Evolutionary conservation across 2,797 vertebrate genomes (phyloP).

Genomic region (Sebastolobus alascanus): DNA sequence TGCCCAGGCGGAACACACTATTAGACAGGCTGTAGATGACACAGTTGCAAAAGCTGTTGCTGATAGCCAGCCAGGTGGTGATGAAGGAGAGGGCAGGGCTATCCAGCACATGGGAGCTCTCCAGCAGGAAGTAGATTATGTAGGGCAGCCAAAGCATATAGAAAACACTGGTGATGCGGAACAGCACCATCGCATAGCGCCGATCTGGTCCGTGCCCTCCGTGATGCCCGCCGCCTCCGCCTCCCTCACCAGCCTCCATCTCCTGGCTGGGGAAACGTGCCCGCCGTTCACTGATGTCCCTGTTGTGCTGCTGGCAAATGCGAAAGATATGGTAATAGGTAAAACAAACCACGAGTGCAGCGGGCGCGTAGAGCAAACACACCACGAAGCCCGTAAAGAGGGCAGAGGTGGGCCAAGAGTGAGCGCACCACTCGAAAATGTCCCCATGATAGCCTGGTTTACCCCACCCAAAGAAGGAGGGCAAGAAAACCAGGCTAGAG

Average conservation of each 20-base stretch:
- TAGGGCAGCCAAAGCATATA: conserved; percentile 99
- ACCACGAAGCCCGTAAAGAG: conserved; percentile 98
- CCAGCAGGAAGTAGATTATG: conserved; percentile 97
- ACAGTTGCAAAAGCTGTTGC: conserved; percentile 99
- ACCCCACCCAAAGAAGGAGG: conserved; percentile 98
- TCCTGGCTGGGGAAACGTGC: conserved; percentile 97
- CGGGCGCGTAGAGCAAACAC: conserved; percentile 96
- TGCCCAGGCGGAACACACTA: conserved; percentile 97
- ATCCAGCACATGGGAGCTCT: conserved; percentile 95
- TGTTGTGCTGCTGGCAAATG: conserved; percentile 99
- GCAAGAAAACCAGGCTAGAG: conserved; percentile 95
- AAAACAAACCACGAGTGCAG: conserved; percentile 97
- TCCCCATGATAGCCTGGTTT: conserved; percentile 99
- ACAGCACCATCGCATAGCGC: conserved; percentile 97
- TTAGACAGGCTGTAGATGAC: conserved; percentile 99
- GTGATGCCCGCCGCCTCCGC: conserved; percentile 79
- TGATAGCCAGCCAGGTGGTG: conserved; percentile 99
- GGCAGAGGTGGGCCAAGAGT: conserved; percentile 96
- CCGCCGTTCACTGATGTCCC: conserved; percentile 95
- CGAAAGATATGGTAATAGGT: conserved; percentile 99
- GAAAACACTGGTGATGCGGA: conserved; percentile 99
- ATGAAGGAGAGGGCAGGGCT: conserved; percentile 95
- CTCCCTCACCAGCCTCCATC: conserved; percentile 90
- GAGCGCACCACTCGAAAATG: conserved; percentile 98
- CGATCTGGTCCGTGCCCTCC: conserved; percentile 93